Evolutionary conservation across 2,888 invertebrate genomes (phyloP).

Genomic region (Xanthorhoe designata): DNA sequence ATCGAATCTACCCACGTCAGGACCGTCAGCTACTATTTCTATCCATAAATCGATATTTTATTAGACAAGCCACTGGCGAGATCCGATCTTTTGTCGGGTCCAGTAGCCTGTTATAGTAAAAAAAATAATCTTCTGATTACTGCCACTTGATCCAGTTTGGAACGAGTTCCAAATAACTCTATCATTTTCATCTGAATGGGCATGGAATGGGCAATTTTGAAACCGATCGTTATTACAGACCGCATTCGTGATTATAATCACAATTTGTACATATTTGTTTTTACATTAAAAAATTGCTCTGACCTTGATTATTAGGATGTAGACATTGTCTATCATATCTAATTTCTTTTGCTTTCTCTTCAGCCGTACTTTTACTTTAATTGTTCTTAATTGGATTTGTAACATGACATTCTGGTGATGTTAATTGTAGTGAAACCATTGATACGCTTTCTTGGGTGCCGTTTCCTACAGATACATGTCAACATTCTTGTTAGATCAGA

Average conservation of each 20-base stretch:
- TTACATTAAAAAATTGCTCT: conserved; percentile 32
- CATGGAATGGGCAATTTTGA: conserved; percentile 36
- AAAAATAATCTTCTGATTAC: conserved; percentile 40
- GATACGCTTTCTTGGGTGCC: conserved; percentile 49
- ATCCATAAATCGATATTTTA: conserved; percentile 43
- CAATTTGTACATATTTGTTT: conserved; percentile 40
- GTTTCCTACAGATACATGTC: conserved; percentile 46
- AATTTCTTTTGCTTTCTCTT: conserved; percentile 41
- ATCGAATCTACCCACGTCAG: conserved; percentile 40
- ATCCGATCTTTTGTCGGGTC: conserved; percentile 39
- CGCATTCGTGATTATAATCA: conserved; percentile 37
- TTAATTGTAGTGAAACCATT: conserved; percentile 42
- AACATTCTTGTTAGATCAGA: conserved; percentile 26
- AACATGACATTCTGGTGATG: conserved; percentile 41
- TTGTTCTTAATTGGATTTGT: conserved; percentile 41
- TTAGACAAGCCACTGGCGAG: conserved; percentile 38
- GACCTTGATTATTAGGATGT: conserved; percentile 36
- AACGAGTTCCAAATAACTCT: conserved; percentile 42
- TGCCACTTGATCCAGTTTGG: conserved; percentile 42
- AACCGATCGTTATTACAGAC: conserved; percentile 38
- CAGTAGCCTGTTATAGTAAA: conserved; percentile 44
- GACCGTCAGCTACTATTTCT: conserved; percentile 31
- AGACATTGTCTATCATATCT: conserved; percentile 30
- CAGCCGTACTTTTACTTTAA: conserved; percentile 39
- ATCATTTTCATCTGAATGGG: conserved; percentile 39